Base-by-base conservation (phyloP, 92 coral and sea anemone species). In the Zoanthus gigantus region DNA sequence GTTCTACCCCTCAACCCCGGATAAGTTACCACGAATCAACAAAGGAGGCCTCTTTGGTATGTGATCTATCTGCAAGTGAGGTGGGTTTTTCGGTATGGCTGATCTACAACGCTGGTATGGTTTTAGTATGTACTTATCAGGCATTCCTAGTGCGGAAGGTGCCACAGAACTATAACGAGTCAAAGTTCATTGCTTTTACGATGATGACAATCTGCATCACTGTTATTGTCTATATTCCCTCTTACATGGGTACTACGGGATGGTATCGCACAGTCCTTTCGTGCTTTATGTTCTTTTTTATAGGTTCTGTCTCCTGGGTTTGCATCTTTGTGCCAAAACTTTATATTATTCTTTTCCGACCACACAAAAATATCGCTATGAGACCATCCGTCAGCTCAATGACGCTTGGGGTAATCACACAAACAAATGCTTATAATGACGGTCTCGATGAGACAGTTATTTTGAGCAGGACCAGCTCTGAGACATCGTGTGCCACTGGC, bases 161-260 rank as follows among this genome's bases (percentile, higher is more conserved):
- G 9, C 98, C 98, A 7, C 94, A 95, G 85, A 95, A 95, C 71
- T 93, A 95, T 73, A 95, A 95, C 91, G 96, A 95, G 90, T 94
- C 96, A 4, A 88, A 90, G 53, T 88, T 93, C 74, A 95, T 95
- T 47, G 95, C 98, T 31, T 93, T 95, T 65, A 95, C 90, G 57
- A 95, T 95, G 98, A 83, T 94, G 30, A 95, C 96, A 1, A 75
- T 91, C 29, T 95, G 96, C 23, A 93, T 94, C 72, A 94, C 91
- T 31, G 89, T 93, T 7, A 87, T 93, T 60, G 96, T 93, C 31
- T 93, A 86, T 77, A 79, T 92, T 12, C 95, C 95, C 18, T 92
- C 95, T 0, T 92, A 90, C 77, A 48, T 92, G 87, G 93, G 95
- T 7, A 90, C 95, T 45, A 83, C 86, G 9, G 94, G 88, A 15